Percentiles rank a stretch among this genome's conserved stretches.
Conservation (phyloP, 1,140 invertebrate genomes). For the Pseudachorutes palmiensis region DNA sequence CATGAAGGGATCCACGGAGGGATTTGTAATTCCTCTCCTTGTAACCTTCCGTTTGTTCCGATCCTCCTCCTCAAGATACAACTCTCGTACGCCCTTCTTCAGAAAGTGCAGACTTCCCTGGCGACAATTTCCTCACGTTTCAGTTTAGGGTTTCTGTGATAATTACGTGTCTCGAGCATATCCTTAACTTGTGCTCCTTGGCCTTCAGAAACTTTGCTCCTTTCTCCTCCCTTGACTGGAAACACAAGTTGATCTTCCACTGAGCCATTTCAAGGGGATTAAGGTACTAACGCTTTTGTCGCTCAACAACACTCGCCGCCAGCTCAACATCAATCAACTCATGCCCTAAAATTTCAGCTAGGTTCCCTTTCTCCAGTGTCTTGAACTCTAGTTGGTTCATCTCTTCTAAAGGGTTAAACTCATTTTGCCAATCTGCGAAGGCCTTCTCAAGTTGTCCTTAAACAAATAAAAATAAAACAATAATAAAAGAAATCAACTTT, state of each 20-base stretch:
- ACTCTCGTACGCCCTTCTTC: conserved; percentile 31
- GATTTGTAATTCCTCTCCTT: neutral
- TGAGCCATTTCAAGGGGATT: conserved; percentile 2
- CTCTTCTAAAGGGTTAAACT: conserved; percentile 8
- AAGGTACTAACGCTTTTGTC: conserved; percentile 15
- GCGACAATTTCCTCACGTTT: conserved; percentile 35
- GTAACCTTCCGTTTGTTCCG: conserved; percentile 31
- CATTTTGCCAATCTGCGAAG: conserved; percentile 11
- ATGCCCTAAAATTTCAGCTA: conserved; percentile 18
- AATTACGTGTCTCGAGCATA: conserved; percentile 33
- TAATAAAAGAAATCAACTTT: neutral
- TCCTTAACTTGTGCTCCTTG: conserved; percentile 32
- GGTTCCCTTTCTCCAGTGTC: conserved; percentile 14
- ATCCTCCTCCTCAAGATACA: conserved; percentile 31
- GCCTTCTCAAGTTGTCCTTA: conserved; percentile 21
- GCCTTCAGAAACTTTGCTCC: conserved; percentile 12
- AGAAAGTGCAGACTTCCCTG: conserved; percentile 32
- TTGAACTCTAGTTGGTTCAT: conserved; percentile 27
- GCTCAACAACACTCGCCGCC: conserved; percentile 19
- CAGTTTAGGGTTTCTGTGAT: conserved; percentile 29
- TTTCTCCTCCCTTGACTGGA: conserved; percentile 21
- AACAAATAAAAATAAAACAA: neutral
- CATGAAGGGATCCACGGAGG: neutral
- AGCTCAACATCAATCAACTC: conserved; percentile 19
- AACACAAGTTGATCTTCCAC: conserved; percentile 1